Evolutionary conservation across 2,797 vertebrate species (phyloP).

Genomic region (Diceros bicornis): DNA sequence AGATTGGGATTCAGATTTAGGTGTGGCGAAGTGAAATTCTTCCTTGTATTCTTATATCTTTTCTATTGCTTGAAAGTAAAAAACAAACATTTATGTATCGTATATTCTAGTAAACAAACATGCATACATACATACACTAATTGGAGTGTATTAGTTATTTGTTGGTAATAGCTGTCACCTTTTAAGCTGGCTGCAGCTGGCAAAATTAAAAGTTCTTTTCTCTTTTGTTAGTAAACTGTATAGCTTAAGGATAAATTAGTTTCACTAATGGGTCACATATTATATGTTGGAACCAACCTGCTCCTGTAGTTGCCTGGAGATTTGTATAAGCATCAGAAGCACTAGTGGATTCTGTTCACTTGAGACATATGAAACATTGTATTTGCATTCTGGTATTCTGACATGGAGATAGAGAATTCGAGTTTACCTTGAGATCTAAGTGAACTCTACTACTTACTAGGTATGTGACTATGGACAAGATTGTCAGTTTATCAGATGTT

Average conservation of each 20-base stretch:
- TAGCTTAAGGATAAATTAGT: constrained; percentile 36
- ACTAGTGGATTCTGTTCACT: neutral
- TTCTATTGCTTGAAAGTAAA: constrained; percentile 5
- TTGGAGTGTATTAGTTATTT: neutral
- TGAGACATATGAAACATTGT: constrained; percentile 37
- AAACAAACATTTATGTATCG: neutral
- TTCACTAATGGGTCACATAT: constrained; percentile 7
- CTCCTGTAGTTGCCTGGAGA: neutral
- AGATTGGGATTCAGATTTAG: constrained; percentile 43
- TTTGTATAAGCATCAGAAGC: neutral
- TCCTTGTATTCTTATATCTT: constrained; percentile 4
- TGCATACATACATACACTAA: neutral
- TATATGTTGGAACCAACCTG: neutral
- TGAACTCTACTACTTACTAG: neutral
- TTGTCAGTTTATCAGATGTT: constrained; percentile 5
- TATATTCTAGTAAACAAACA: constrained; percentile 18
- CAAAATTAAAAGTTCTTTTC: constrained; percentile 50
- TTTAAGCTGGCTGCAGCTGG: constrained; percentile 26
- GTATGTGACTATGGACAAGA: neutral
- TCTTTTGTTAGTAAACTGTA: neutral
- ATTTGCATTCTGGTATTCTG: neutral
- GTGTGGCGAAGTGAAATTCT: neutral
- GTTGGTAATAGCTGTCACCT: neutral
- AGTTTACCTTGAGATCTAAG: constrained; percentile 39
- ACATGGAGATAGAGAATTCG: constrained; percentile 15